These are phyloP conservation scores for Periphyllus acericola DNA, from an alignment of 2,888 invertebrate genomes.

Conservation along the genomic window DNA sequence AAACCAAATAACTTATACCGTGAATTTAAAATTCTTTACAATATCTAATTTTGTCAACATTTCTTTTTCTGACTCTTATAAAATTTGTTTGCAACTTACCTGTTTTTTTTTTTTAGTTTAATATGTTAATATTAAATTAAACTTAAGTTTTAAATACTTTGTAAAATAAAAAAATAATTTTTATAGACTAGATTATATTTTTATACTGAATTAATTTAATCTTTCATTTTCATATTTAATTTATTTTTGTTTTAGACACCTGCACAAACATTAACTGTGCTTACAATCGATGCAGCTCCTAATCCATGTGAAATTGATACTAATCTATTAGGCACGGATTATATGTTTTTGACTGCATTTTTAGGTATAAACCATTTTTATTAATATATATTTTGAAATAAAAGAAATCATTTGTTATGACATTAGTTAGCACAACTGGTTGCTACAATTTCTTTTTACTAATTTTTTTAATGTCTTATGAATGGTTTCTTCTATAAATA, in stretches of 20 bases:
- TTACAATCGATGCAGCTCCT: conserved; percentile 80
- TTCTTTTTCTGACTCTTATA: no score
- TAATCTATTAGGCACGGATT: conserved; percentile 88
- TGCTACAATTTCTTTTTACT: neutral
- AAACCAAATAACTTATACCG: no score
- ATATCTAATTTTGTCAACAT: no score
- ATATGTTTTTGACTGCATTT: conserved; percentile 93
- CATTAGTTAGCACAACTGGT: neutral
- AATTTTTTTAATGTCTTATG: neutral
- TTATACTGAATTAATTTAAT: neutral
- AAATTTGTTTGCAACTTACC: no score
- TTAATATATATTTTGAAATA: neutral
- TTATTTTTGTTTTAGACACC: conserved; percentile 43
- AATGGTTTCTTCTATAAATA: conserved; percentile 66
- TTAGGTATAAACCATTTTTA: conserved; percentile 73
- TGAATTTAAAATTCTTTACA: no score
- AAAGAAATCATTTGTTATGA: neutral
- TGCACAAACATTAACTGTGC: conserved; percentile 75
- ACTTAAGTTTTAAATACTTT: no score
- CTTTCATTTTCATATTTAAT: conserved; percentile 15
- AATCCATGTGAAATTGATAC: conserved; percentile 73
- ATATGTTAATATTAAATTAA: no score
- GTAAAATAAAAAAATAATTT: no score
- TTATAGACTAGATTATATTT: no score
- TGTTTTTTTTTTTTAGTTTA: no score